Evolutionary conservation across 2,797 vertebrate species (phyloP), one percentile per base, ranked within the genome.

Genomic region (Hyperoplus immaculatus): DNA sequence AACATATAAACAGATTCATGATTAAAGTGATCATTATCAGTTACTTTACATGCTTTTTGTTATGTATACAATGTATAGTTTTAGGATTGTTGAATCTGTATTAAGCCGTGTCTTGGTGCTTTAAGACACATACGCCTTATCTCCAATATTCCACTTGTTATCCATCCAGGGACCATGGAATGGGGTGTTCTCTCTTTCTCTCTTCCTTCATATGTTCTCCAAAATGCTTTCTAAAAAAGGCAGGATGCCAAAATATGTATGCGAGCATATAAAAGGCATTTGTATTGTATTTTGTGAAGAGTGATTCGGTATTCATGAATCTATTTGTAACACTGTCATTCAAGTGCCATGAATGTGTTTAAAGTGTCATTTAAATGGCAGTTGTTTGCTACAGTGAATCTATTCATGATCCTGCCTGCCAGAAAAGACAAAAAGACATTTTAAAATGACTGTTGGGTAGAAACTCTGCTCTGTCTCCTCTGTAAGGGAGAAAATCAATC

Each of bases 401-500:
- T 54, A 81, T 78, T 85, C 72, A 65, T 78, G 59, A 83, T 72
- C 68, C 41, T 75, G 9, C 5, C 46, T 10, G 13, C 75, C 76
- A 69, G 72, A 49, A 75, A 84, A 29, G 29, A 29, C 29, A 29
- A 65, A 70, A 51, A 85, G 16, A 84, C n/a, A 81, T 85, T 80
- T 77, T 57, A 82, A 80, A 86, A 67, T 76, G 50, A 61, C 7
- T 56, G 76, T 73, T 83, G 72, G 75, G 69, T 54, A 16, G 79
- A 85, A 29, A 78, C 77, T 82, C 57, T 8, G 49, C 69, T 86
- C 78, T 21, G 80, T 88, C 87, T 86, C 81, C 87, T 83, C 86
- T 78, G 77, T 93, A 85, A 87, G 87, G 85, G 88, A 88, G 86
- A 92, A 29, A 93, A 92, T 92, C 92, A 93, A 91, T 93, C 92